phyloP scores from a whole-genome alignment of 2,797 vertebrate genomes.

The Liasis olivaceus region DNA sequence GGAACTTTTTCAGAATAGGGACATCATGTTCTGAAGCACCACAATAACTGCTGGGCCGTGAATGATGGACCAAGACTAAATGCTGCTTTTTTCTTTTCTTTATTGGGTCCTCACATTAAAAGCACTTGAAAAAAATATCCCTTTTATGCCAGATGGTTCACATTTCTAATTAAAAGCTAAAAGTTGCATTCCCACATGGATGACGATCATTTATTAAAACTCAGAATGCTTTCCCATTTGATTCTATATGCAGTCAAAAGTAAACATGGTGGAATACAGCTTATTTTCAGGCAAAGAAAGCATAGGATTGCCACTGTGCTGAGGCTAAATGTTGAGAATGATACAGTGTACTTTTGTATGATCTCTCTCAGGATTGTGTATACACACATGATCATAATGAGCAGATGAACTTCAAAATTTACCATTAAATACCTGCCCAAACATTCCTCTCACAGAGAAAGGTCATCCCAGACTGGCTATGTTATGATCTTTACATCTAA shows the following conservation, averaged over 20 bases:
- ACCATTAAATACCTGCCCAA: background rate
- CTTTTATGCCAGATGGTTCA: background rate
- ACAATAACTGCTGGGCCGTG: background rate
- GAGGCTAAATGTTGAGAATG: background rate
- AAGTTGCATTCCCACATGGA: background rate
- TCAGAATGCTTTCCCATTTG: background rate
- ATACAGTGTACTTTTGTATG: background rate
- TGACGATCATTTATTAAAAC: background rate
- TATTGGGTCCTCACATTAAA: background rate
- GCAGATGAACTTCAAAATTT: background rate
- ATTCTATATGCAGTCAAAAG: background rate
- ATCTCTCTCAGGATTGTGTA: background rate
- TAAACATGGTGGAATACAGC: background rate
- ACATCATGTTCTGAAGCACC: background rate
- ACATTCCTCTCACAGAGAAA: background rate
- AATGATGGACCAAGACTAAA: background rate
- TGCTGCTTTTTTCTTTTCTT: background rate
- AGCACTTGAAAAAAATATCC: background rate
- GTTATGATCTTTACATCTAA: background rate
- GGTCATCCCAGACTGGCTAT: no score
- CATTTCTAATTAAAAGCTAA: background rate
- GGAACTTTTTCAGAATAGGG: background rate
- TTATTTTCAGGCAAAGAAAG: background rate
- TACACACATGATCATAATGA: background rate
- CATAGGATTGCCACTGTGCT: background rate